Evolutionary conservation across 2,888 invertebrate species (phyloP).

Genomic region (Matsumyia berberina): DNA sequence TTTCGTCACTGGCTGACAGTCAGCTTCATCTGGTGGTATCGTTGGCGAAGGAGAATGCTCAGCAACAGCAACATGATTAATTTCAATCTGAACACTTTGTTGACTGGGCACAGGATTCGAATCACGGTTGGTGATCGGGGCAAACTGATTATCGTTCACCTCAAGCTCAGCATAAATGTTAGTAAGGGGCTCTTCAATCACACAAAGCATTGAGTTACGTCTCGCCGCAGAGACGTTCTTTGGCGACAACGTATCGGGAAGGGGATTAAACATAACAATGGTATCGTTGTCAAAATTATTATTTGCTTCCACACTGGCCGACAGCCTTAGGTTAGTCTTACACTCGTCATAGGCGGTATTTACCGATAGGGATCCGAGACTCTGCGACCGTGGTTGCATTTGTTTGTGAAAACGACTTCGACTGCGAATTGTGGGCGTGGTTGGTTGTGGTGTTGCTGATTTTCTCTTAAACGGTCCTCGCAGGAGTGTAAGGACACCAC

Average conservation of each 20-base stretch:
- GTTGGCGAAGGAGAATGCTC: not conserved
- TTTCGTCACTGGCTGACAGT: conserved; percentile 68
- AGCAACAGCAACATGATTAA: conserved; percentile 78
- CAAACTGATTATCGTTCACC: conserved; percentile 73
- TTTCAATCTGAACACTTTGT: conserved; percentile 79
- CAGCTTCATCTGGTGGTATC: conserved; percentile 35
- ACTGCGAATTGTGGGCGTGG: conserved; percentile 80
- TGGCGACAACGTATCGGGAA: conserved; percentile 78
- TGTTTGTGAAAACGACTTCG: conserved; percentile 79
- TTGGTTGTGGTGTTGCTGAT: conserved; percentile 81
- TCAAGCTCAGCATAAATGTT: conserved; percentile 83
- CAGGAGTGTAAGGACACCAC: conserved; percentile 83
- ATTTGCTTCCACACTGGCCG: conserved; percentile 81
- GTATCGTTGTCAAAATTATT: conserved; percentile 78
- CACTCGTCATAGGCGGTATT: conserved; percentile 81
- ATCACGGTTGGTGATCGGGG: conserved; percentile 77
- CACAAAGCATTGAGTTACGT: conserved; percentile 82
- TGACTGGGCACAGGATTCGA: conserved; percentile 53
- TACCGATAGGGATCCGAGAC: conserved; percentile 84
- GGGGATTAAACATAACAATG: conserved; percentile 78
- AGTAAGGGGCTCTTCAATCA: conserved; percentile 80
- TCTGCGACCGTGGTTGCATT: conserved; percentile 83
- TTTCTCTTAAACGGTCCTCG: conserved; percentile 83
- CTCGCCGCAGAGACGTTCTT: conserved; percentile 77
- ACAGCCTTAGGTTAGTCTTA: conserved; percentile 81